Base-by-base conservation (phyloP, 37 sponge, comb jelly and placozoan species). In the Eunapius fragilis region DNA sequence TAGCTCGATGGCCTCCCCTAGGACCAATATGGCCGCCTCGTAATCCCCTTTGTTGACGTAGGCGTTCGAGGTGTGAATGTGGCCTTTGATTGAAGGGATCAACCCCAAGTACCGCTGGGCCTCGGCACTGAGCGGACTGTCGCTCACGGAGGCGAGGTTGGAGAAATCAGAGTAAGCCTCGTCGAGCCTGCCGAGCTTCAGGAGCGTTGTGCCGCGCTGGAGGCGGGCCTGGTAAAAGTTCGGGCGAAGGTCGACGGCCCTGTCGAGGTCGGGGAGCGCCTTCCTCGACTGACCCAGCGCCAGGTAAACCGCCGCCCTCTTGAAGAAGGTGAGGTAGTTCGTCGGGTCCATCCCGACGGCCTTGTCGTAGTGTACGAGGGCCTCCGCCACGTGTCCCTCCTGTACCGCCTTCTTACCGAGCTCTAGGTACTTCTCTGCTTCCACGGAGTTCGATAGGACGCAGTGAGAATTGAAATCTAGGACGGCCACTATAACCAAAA, bases 251-350 rank as follows among this genome's bases (percentile, higher is more conserved):
- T 90, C 78, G 0, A 97, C 38, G 35, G 92, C 84, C 50, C 68
- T 90, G 48, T 88, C 90, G 19, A 99, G 75, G 85, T 99, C 99
- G 45, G 97, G 91, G 27, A 99, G 74, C 11, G 99, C 98, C 31
- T 79, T 91, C 81, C 94, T 90, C 25, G 91, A 77, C 30, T 91
- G 85, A 2, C 98, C 99, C 31, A 99, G 85, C 6, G 96, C 99
- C 48, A 99, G 84, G 71, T 96, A 99, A 2, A 99, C 99, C 27
- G 98, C 95, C n/a, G 99, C 99, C 72, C 99, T 68, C 82, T 96
- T 94, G 88, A 94, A 99, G 80, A 91, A 94, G 2, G 96, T 87
- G 38, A 97, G 28, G 68, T 97, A 99, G 85, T 96, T 99, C 47
- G 85, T 85, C 22, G 99, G 96, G 37, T 99, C 99, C 96, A 84